phyloP scores from a whole-genome alignment of 53 echinoderm and acorn worm genomes.

The Crossaster papposus region DNA sequence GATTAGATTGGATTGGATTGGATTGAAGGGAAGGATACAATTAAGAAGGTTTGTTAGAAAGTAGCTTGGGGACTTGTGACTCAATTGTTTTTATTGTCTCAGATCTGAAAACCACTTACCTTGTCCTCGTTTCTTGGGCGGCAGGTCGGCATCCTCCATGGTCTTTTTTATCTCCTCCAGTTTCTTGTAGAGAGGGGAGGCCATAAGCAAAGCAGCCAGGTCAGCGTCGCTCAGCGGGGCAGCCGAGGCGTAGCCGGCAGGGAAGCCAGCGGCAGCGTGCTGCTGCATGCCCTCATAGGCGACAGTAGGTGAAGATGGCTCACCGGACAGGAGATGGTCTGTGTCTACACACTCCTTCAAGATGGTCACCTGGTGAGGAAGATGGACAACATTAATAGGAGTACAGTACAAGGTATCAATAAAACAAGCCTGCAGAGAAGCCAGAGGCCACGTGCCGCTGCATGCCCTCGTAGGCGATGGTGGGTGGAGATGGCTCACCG shows the following conservation, averaged over 20 bases:
- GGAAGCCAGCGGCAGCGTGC: constrained; percentile 65
- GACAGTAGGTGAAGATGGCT: constrained; percentile 15
- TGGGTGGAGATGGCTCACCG: constrained; percentile 24
- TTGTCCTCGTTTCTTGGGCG: constrained; percentile 88
- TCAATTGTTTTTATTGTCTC: not conserved
- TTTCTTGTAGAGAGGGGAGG: constrained; percentile 92
- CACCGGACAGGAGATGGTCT: constrained; percentile 75
- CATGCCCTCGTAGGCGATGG: constrained; percentile 18
- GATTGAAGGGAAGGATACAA: too few species aligned
- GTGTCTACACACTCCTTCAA: constrained; percentile 82
- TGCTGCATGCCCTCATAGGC: constrained; percentile 41
- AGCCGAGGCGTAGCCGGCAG: constrained; percentile 71
- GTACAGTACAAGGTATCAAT: too few species aligned
- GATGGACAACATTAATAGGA: not conserved
- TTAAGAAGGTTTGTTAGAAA: too few species aligned
- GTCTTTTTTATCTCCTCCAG: constrained; percentile 88
- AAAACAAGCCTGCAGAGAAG: constrained; percentile 36
- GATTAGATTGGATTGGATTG: too few species aligned
- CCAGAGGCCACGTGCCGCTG: constrained; percentile 47
- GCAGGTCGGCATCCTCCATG: constrained; percentile 83
- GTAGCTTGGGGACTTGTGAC: not conserved
- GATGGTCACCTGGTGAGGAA: constrained; percentile 62
- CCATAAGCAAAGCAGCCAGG: constrained; percentile 90
- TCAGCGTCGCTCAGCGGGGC: constrained; percentile 94
- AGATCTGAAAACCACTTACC: constrained; percentile 31